Base-by-base conservation (phyloP, 2,888 invertebrate genomes). In the Leptarthrus brevirostris region DNA sequence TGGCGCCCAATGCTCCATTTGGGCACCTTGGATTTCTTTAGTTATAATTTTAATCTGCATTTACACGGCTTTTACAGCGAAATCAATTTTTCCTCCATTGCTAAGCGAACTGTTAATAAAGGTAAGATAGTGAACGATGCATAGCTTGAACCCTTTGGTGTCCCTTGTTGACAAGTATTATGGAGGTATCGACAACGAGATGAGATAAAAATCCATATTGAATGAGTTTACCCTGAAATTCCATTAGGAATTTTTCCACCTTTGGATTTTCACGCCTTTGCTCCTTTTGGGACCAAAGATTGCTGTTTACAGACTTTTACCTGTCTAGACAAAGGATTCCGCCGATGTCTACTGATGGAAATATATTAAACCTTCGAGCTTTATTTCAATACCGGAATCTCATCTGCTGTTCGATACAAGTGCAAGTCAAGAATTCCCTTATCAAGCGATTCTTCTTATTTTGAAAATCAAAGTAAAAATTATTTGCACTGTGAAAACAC, bases 261-360 rank as follows among this genome's bases (percentile, higher is more conserved):
- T 52, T 52, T 12, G 52, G 26, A 49, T 18, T 34, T 72, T 72
- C 54, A 26, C 54, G 2, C 10, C 20, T 26, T 30, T 14, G 5
- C 1, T 26, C 52, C 12, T 69, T 52, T 30, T 49, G n/a, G 20
- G 30, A 12, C 16, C n/a, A 16, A 16, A 36, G 47, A 26, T 22
- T 72, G 16, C 54, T 72, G 66, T 73, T 75, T 71, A 76, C 69
- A 72, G 66, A 66, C 69, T 72, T 70, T 74, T 72, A 72, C 72
- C 72, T 69, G 75, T 76, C 75, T 76, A 76, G 75, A 76, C 75
- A 75, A 72, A 53, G 72, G 75, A 74, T 74, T 52, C 47, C 2
- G 2, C 3, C 49, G 44, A n/a, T n/a, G n/a, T n/a, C n/a, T n/a
- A n/a, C n/a, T n/a, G n/a, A n/a, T n/a, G n/a, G n/a, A n/a, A n/a